Conservation (phyloP, 2,888 invertebrate species). For the Amiota communis region DNA sequence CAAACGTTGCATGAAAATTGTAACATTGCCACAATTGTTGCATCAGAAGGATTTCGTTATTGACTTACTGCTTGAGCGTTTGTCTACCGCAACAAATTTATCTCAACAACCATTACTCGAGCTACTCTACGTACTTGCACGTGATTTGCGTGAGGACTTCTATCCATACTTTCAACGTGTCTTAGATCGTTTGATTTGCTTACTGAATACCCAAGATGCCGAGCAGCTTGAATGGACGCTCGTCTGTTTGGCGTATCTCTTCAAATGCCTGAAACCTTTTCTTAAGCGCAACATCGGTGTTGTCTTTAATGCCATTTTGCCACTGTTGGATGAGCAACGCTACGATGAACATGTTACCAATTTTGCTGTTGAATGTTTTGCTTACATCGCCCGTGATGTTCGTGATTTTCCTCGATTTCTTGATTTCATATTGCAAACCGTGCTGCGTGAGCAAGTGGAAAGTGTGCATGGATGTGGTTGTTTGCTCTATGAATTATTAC, state of each 20-base stretch:
- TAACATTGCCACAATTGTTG: constrained; percentile 89
- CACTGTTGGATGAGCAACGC: constrained; percentile 83
- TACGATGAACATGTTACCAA: constrained; percentile 87
- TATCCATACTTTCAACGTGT: constrained; percentile 88
- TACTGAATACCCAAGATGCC: constrained; percentile 83
- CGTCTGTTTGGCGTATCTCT: constrained; percentile 89
- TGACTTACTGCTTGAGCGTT: constrained; percentile 81
- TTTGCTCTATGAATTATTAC: constrained; percentile 89
- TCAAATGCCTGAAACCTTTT: constrained; percentile 90
- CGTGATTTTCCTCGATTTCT: constrained; percentile 85
- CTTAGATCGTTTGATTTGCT: constrained; percentile 81
- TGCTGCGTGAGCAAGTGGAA: constrained; percentile 81
- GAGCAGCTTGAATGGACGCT: constrained; percentile 91
- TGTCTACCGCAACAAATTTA: constrained; percentile 81
- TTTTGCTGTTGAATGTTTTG: constrained; percentile 97
- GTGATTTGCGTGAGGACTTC: constrained; percentile 91
- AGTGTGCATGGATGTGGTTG: constrained; percentile 87
- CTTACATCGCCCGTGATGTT: constrained; percentile 92
- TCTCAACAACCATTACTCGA: constrained; percentile 88
- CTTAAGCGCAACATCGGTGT: constrained; percentile 85
- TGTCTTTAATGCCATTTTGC: constrained; percentile 82
- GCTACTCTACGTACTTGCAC: constrained; percentile 86
- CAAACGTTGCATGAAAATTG: constrained; percentile 82
- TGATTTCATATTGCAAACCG: constrained; percentile 79
- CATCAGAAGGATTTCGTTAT: constrained; percentile 86